Percentiles rank a stretch among this genome's conserved stretches.
Evolutionary conservation across 2,888 invertebrate genomes (phyloP).

Genomic region (Mechanitis messenoides): DNA sequence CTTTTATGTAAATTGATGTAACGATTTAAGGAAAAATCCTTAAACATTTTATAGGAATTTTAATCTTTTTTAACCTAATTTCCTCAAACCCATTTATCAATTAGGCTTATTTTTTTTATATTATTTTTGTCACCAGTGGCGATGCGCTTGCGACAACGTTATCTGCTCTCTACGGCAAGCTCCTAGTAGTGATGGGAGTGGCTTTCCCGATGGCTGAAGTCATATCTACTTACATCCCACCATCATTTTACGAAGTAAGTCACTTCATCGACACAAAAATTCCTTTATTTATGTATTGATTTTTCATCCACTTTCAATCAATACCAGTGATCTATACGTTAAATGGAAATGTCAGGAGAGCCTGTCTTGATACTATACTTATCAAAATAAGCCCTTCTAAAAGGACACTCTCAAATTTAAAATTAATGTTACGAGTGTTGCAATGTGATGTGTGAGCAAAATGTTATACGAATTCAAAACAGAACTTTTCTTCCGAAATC

Average conservation of each 20-base stretch:
- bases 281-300: too few species aligned
- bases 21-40: constrained; percentile 15
- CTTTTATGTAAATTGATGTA: constrained; percentile 23
- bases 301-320: too few species aligned
- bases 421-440: too few species aligned
- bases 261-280: too few species aligned
- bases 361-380: too few species aligned
- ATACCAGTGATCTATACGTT: too few species aligned
- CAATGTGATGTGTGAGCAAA: too few species aligned
- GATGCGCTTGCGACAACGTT: constrained; percentile 92
- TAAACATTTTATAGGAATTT: constrained; percentile 13
- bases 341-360: too few species aligned
- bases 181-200: constrained; percentile 95
- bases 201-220: constrained; percentile 98
- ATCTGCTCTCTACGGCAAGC: constrained; percentile 94
- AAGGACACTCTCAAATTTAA: too few species aligned
- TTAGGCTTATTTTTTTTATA: neutral
- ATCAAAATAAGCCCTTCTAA: too few species aligned
- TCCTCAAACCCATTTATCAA: neutral
- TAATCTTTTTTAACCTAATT: constrained; percentile 9
- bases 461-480: too few species aligned
- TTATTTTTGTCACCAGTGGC: constrained; percentile 71
- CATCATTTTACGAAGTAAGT: constrained; percentile 92
- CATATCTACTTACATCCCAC: constrained; percentile 94
- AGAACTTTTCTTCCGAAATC: too few species aligned